Percentiles rank a stretch among this genome's conserved stretches.
Conservation (phyloP, 1,140 invertebrate species). For the Atta colombica region DNA sequence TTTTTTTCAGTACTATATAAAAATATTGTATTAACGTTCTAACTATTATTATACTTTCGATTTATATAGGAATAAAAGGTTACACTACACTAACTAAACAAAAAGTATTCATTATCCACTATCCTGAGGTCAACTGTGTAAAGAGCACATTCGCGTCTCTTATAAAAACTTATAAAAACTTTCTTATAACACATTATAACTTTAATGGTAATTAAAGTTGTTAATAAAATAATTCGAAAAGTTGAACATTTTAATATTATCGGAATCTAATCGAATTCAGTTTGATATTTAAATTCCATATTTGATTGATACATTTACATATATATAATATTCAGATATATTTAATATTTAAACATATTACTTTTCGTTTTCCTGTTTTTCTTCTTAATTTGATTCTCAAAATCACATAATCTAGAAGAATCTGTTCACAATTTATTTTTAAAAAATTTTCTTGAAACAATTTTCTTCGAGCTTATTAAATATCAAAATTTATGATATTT, state of each 20-base stretch:
- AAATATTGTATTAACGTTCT: slow-evolving; percentile 29
- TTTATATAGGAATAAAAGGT: slow-evolving; percentile 32
- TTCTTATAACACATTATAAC: slow-evolving; percentile 7
- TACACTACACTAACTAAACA: slow-evolving; percentile 14
- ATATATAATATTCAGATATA: not conserved
- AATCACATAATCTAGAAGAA: not conserved
- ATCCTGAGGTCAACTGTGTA: not conserved
- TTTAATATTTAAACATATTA: not conserved
- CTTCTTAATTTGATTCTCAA: not conserved
- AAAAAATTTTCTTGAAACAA: not conserved
- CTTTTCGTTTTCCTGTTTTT: not conserved
- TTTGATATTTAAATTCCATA: not conserved
- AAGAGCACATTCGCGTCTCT: slow-evolving; percentile 6
- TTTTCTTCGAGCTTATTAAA: not conserved
- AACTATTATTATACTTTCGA: slow-evolving; percentile 37
- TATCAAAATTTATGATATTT: not conserved
- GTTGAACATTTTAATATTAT: slow-evolving; percentile 19
- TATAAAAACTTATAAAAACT: slow-evolving; percentile 37
- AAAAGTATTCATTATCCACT: not conserved
- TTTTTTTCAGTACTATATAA: slow-evolving; percentile 26
- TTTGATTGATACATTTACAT: not conserved
- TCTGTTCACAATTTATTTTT: not conserved
- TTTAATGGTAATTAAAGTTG: not conserved
- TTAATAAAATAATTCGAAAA: slow-evolving; percentile 16
- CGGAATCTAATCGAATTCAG: not conserved